Percentiles rank a stretch among this genome's conserved stretches.
phyloP scores from a whole-genome alignment of 2,888 invertebrate species.

The Clepsis dumicolana region DNA sequence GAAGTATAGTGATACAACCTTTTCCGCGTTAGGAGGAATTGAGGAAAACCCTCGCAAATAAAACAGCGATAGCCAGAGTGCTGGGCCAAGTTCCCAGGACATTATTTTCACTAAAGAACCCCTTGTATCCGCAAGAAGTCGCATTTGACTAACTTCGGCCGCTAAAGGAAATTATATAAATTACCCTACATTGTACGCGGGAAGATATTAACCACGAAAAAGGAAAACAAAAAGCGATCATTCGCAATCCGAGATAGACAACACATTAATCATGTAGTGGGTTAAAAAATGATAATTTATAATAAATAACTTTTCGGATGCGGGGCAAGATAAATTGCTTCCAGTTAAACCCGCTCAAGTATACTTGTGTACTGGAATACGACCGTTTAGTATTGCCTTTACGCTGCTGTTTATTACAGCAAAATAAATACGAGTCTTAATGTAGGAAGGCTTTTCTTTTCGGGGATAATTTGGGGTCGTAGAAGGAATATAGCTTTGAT shows the following conservation, averaged over 20 bases:
- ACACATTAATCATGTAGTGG: constrained; percentile 32
- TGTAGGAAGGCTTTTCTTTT: constrained; percentile 22
- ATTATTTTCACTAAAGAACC: constrained; percentile 29
- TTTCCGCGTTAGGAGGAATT: constrained; percentile 30
- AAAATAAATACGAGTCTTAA: constrained; percentile 39
- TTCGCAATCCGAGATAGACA: constrained; percentile 22
- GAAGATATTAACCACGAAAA: background rate
- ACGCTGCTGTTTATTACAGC: constrained; percentile 37
- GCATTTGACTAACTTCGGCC: constrained; percentile 9
- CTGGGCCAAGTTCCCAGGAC: constrained; percentile 21
- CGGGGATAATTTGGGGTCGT: constrained; percentile 28
- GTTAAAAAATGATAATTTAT: constrained; percentile 30
- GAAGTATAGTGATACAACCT: constrained; percentile 30
- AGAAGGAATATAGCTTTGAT: constrained; percentile 37
- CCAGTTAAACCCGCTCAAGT: constrained; percentile 21
- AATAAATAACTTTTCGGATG: constrained; percentile 31
- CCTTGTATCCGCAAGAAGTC: constrained; percentile 23
- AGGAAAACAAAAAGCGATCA: background rate
- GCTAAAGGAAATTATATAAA: constrained; percentile 10
- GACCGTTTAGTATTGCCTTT: constrained; percentile 22
- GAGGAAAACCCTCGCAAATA: constrained; percentile 28
- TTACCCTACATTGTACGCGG: background rate
- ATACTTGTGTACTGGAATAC: constrained; percentile 4
- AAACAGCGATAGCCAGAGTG: constrained; percentile 28
- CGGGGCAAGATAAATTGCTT: constrained; percentile 40